These are phyloP conservation scores for Mobula birostris DNA, from an alignment of 2,113 vertebrate species.

Conservation along the genomic window DNA sequence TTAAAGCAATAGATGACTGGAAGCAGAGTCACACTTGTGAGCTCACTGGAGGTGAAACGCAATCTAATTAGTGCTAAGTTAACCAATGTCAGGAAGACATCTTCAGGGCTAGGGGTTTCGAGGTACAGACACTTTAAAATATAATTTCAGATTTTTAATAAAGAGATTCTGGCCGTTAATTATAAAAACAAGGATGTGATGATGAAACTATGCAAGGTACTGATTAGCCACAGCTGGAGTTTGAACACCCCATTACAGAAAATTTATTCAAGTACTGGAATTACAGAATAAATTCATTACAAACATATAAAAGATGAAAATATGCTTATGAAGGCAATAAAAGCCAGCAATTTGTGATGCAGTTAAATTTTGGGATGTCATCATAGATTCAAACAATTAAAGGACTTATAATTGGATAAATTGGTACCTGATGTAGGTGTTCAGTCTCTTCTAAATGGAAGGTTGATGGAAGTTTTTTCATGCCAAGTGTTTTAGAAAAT, in stretches of 20 bases:
- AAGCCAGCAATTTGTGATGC: not conserved
- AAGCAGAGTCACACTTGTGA: no score
- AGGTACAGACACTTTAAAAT: not conserved
- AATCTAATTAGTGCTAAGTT: no score
- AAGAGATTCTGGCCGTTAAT: not conserved
- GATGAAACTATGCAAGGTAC: not conserved
- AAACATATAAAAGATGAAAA: not conserved
- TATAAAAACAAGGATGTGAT: slow-evolving; percentile 1
- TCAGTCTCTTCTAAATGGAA: not conserved
- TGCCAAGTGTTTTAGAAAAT: not conserved
- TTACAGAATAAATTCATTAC: not conserved
- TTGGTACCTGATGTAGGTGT: not conserved
- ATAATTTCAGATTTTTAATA: not conserved
- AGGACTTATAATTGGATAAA: not conserved
- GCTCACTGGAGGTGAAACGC: no score
- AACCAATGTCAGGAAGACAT: no score
- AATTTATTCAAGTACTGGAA: not conserved
- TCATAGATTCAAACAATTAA: not conserved
- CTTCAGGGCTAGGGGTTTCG: not conserved
- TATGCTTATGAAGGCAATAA: not conserved
- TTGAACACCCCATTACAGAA: slow-evolving; percentile 1
- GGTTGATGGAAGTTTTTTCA: not conserved
- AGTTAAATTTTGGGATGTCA: not conserved
- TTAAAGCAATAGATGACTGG: no score
- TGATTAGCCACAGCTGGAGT: slow-evolving; percentile 12